Base-by-base conservation (phyloP, 2,888 invertebrate genomes). In the Diplolepis rosae region DNA sequence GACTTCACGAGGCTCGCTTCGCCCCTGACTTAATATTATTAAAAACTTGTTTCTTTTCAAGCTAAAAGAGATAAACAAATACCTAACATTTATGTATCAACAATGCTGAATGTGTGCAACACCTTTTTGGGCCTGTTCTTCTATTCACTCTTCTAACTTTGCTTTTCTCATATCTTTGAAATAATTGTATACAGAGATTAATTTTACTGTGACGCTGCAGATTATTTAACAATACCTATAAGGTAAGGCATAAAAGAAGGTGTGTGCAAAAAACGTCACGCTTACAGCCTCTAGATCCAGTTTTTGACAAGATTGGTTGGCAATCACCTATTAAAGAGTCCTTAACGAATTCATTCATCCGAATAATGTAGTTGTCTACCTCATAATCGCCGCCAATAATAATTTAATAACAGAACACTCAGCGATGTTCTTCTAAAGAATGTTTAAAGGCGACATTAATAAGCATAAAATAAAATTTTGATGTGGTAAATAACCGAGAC, bases 1-100 rank as follows among this genome's bases (percentile, higher is more conserved):
- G 82, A 82, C 78, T 78, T 78, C 68, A 74, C 77, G 74, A 73
- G 76, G 73, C 79, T 79, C 79, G 77, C 80, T 80, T 80, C 80
- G 80, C 80, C n/a, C n/a, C n/a, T n/a, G n/a, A n/a, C n/a, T n/a
- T n/a, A n/a, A n/a, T n/a, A n/a, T n/a, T n/a, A n/a, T n/a, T n/a
- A n/a, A n/a, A n/a, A n/a, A n/a, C n/a, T 79, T 80, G 79, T 79
- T 80, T 78, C 78, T 75, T 77, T 76, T 79, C 76, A 70, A 70
- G 75, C 77, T 77, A 78, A 80, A 80, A 80, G 80, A 79, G 80
- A 75, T 80, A 80, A 80, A 79, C 79, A 79, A 79, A 81, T 79
- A 81, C 79, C 74, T 75, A 80, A 75, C 73, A 61, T 42, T 61
- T 27, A 42, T 76, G 77, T 74, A 77, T 35, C 45, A 48, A 13